phyloP scores from a whole-genome alignment of 2,888 invertebrate genomes.

The Folsomia candida region DNA sequence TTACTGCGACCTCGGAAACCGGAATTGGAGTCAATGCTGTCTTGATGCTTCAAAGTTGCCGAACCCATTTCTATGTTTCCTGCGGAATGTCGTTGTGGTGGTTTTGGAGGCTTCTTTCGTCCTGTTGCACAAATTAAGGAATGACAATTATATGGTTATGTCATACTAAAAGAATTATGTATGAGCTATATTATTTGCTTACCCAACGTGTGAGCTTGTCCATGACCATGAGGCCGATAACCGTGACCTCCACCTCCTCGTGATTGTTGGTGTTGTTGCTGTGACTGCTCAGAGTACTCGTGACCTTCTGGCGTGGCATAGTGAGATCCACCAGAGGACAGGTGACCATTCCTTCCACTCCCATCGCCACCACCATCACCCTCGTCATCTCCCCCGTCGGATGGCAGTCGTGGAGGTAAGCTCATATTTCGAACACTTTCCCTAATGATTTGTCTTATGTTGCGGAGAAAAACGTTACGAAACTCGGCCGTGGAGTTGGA shows the following conservation, averaged over 20 bases:
- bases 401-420: constrained; percentile 69
- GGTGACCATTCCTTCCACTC: constrained; percentile 20
- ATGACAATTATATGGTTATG: background rate
- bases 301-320: constrained; percentile 48
- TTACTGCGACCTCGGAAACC: constrained; percentile 80
- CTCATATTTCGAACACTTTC: constrained; percentile 97
- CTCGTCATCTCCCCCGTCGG: too few species aligned
- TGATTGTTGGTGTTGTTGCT: constrained; percentile 34
- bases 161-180: too few species aligned
- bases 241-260: background rate
- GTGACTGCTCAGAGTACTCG: constrained; percentile 30
- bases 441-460: constrained; percentile 92
- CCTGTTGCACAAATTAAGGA: constrained; percentile 31
- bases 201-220: constrained; percentile 55
- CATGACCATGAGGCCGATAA: constrained; percentile 50
- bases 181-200: too few species aligned
- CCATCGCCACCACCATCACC: constrained; percentile 29
- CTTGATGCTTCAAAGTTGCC: constrained; percentile 53
- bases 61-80: constrained; percentile 76
- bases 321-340: constrained; percentile 36
- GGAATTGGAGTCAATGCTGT: constrained; percentile 56
- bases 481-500: constrained; percentile 92
- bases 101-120: constrained; percentile 63
- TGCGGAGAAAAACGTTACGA: constrained; percentile 93
- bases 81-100: constrained; percentile 74